phyloP scores from a whole-genome alignment of 2,113 vertebrate species.

The Spizaetus ornatus region DNA sequence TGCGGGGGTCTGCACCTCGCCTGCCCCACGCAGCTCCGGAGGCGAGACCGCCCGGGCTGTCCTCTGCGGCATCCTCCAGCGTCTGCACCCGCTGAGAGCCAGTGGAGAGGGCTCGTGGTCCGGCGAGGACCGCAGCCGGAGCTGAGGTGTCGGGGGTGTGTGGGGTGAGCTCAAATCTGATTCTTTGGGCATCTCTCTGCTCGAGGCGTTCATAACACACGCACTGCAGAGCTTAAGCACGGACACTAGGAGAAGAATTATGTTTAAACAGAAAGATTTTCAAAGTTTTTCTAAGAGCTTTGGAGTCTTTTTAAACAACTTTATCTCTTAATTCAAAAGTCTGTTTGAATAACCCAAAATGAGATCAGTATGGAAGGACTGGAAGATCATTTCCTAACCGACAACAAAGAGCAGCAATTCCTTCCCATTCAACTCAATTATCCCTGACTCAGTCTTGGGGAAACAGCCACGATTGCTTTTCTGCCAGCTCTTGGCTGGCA shows the following conservation, averaged over 20 bases:
- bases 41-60: background rate
- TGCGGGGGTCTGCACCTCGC: rapidly evolving
- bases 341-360: slow-evolving; percentile 4
- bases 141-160: rapidly evolving
- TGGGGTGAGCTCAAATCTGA: background rate
- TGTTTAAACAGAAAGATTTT: background rate
- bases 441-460: slow-evolving; percentile 26
- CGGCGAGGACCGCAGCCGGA: rapidly evolving
- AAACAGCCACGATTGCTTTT: slow-evolving; percentile 20
- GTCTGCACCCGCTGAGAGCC: rapidly evolving
- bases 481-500: slow-evolving; percentile 2
- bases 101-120: background rate
- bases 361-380: background rate
- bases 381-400: background rate
- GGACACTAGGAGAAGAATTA: background rate
- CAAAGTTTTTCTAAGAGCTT: background rate
- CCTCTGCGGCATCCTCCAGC: background rate
- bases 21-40: too few relatives aligned
- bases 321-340: slow-evolving; percentile 8
- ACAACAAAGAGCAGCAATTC: background rate
- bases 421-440: slow-evolving; percentile 17
- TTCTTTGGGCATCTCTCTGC: rapidly evolving
- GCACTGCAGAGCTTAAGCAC: background rate
- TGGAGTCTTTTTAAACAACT: background rate
- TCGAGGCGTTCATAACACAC: rapidly evolving